Conservation (phyloP, 1,140 invertebrate genomes). For the Eueides isabella region DNA sequence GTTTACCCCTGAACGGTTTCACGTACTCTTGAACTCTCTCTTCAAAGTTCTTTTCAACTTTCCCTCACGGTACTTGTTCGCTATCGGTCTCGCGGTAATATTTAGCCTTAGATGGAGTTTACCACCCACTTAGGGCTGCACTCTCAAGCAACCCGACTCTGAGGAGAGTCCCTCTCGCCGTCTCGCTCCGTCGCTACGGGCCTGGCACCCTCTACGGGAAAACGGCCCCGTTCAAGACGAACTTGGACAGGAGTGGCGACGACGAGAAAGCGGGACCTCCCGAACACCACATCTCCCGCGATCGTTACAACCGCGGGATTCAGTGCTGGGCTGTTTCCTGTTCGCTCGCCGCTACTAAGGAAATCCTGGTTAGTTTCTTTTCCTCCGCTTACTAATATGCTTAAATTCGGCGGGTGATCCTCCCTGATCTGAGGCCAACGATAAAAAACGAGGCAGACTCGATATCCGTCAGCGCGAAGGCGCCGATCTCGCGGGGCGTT, state of each 20-base stretch:
- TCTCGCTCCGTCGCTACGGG: constrained; percentile 79
- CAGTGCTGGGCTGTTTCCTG: constrained; percentile 88
- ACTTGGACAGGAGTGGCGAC: constrained; percentile 82
- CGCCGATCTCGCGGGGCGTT: constrained; percentile 32
- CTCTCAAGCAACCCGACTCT: constrained; percentile 87
- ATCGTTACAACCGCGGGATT: constrained; percentile 72
- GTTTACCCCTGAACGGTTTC: constrained; percentile 90
- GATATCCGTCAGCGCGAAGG: constrained; percentile 49
- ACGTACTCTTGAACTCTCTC: constrained; percentile 94
- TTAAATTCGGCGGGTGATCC: constrained; percentile 92
- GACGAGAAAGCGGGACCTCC: constrained; percentile 79
- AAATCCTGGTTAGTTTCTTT: constrained; percentile 96
- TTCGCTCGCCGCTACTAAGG: constrained; percentile 94
- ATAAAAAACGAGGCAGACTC: constrained; percentile 49
- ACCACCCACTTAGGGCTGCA: constrained; percentile 92
- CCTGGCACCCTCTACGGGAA: constrained; percentile 88
- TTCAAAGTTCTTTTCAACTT: constrained; percentile 96
- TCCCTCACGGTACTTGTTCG: constrained; percentile 95
- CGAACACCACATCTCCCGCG: constrained; percentile 87
- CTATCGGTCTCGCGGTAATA: constrained; percentile 92
- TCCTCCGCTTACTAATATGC: constrained; percentile 96
- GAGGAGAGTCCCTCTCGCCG: constrained; percentile 46
- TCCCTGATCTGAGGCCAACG: constrained; percentile 86
- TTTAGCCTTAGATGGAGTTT: constrained; percentile 95
- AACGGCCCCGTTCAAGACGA: constrained; percentile 86